phyloP scores from a whole-genome alignment of 2,888 invertebrate genomes.

The Aethes cnicana region DNA sequence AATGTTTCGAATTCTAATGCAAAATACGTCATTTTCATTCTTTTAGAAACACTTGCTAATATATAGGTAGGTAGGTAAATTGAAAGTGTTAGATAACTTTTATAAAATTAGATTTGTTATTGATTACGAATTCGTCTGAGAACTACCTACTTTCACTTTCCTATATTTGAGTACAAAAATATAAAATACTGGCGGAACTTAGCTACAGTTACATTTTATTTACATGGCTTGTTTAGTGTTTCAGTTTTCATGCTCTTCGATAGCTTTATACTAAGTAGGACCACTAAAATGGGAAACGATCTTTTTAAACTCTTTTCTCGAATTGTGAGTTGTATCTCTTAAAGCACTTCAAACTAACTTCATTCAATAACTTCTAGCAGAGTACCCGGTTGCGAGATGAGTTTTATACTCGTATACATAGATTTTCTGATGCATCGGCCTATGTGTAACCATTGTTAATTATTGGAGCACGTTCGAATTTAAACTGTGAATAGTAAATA shows the following conservation, averaged over 20 bases:
- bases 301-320: too few species aligned
- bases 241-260: too few species aligned
- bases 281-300: too few species aligned
- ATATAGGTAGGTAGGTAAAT: conserved; percentile 34
- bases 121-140: conserved; percentile 39
- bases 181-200: neutral
- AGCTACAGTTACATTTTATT: neutral
- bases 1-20: too few species aligned
- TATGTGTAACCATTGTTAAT: conserved; percentile 64
- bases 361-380: too few species aligned
- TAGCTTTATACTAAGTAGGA: too few species aligned
- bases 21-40: too few species aligned
- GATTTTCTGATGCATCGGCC: conserved; percentile 33
- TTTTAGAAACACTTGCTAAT: too few species aligned
- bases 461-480: conserved; percentile 73
- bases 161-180: conserved; percentile 32
- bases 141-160: conserved; percentile 62
- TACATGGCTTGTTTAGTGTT: neutral
- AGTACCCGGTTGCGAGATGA: too few species aligned
- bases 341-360: too few species aligned
- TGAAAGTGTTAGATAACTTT: conserved; percentile 59
- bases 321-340: too few species aligned
- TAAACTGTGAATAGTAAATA: conserved; percentile 78
- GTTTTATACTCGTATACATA: neutral
- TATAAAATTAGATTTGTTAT: conserved; percentile 42